These are phyloP conservation scores for Cylindroiulus punctatus DNA, from an alignment of 2,888 invertebrate species.

Conservation along the genomic window DNA sequence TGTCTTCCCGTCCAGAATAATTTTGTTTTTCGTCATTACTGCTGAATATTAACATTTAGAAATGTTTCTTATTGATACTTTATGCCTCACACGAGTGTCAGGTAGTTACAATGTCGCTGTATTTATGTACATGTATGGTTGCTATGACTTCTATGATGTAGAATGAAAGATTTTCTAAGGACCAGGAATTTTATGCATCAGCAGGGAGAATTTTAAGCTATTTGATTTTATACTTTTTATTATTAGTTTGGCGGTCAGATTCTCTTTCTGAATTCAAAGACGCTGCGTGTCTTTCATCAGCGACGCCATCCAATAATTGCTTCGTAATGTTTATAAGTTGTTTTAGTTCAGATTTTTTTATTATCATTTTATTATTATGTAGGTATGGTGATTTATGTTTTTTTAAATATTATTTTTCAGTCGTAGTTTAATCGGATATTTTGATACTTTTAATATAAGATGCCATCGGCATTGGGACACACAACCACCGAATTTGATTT, in stretches of 20 bases:
- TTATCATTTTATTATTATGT: constrained; percentile 31
- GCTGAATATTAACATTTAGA: constrained; percentile 28
- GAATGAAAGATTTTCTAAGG: neutral
- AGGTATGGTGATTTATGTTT: constrained; percentile 45
- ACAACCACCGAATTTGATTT: neutral
- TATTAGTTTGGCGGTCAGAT: constrained; percentile 7
- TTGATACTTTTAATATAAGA: neutral
- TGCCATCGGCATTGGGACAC: neutral
- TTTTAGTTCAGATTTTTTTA: constrained; percentile 28
- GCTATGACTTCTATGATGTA: constrained; percentile 2
- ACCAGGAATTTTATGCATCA: constrained; percentile 40
- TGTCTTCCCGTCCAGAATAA: constrained; percentile 9
- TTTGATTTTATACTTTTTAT: constrained; percentile 25
- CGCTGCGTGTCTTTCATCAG: neutral
- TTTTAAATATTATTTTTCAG: constrained; percentile 13
- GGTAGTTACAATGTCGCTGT: constrained; percentile 29
- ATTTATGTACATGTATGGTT: constrained; percentile 20
- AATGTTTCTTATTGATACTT: constrained; percentile 45
- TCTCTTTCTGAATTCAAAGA: neutral
- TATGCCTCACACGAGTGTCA: constrained; percentile 14
- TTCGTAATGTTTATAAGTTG: constrained; percentile 28
- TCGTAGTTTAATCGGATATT: constrained; percentile 27
- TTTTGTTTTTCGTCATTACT: neutral
- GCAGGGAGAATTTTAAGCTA: constrained; percentile 31
- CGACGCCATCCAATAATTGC: neutral